These are phyloP conservation scores for Muntiacus muntjak DNA, from an alignment of 2,113 vertebrate species.

Conservation along the genomic window DNA sequence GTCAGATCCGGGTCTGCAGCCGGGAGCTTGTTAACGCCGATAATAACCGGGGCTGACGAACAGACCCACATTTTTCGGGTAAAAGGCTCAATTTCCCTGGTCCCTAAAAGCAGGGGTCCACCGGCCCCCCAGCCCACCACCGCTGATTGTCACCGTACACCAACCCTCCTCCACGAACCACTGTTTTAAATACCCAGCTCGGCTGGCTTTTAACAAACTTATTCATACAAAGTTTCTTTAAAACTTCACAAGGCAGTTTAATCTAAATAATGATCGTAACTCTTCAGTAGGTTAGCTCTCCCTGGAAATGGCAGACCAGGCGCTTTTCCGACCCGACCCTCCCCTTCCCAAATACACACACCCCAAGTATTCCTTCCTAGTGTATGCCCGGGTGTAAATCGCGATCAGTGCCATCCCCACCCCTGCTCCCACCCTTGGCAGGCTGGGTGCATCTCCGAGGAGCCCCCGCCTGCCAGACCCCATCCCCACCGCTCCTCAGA, in stretches of 20 bases:
- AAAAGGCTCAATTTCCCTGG: constrained; percentile 59
- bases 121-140: constrained; percentile 39
- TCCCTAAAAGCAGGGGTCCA: constrained; percentile 63
- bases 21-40: constrained; percentile 67
- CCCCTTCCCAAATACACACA: not conserved
- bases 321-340: not conserved
- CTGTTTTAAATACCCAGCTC: constrained; percentile 65
- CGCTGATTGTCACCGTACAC: constrained; percentile 63
- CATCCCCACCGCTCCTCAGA: constrained; percentile 40
- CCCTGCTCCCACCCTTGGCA: constrained; percentile 1
- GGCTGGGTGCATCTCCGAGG: constrained; percentile 48
- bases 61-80: constrained; percentile 67
- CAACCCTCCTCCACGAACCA: constrained; percentile 59
- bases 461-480: constrained; percentile 45
- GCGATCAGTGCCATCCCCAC: not conserved
- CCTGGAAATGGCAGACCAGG: constrained; percentile 43
- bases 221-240: constrained; percentile 79
- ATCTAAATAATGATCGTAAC: constrained; percentile 72
- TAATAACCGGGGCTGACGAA: constrained; percentile 68
- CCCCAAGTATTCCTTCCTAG: not conserved
- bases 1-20: constrained; percentile 42
- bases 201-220: constrained; percentile 68
- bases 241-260: constrained; percentile 74
- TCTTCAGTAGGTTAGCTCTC: constrained; percentile 67
- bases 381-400: not conserved